Evolutionary conservation across 2,797 vertebrate genomes (phyloP).

Genomic region (Antennarius maculatus): DNA sequence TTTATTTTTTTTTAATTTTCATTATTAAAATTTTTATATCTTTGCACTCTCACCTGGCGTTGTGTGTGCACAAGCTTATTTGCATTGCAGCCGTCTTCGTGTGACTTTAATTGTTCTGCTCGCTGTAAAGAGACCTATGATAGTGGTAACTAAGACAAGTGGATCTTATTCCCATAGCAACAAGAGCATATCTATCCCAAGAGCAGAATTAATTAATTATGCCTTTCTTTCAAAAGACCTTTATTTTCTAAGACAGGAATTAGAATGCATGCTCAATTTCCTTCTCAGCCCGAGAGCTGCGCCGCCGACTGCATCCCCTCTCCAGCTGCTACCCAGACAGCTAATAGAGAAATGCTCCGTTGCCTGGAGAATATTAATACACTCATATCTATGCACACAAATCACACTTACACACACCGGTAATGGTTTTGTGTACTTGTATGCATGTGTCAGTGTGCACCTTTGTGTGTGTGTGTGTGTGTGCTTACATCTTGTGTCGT

Average conservation of each 20-base stretch:
- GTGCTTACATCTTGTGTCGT: slow-evolving; percentile 53
- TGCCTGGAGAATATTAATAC: slow-evolving; percentile 75
- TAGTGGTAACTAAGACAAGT: slow-evolving; percentile 73
- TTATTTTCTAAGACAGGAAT: slow-evolving; percentile 79
- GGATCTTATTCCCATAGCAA: slow-evolving; percentile 82
- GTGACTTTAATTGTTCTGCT: slow-evolving; percentile 56
- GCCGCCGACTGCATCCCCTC: slow-evolving; percentile 67
- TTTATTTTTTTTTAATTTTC: slow-evolving; percentile 5
- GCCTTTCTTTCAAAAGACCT: slow-evolving; percentile 76
- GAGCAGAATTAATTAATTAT: slow-evolving; percentile 81
- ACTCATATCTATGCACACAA: slow-evolving; percentile 63
- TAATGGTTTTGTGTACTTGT: slow-evolving; percentile 57
- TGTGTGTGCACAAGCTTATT: slow-evolving; percentile 29
- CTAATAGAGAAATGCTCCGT: slow-evolving; percentile 67
- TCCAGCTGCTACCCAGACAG: slow-evolving; percentile 74
- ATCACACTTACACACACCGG: slow-evolving; percentile 42
- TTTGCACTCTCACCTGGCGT: slow-evolving; percentile 31
- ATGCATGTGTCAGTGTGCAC: slow-evolving; percentile 33
- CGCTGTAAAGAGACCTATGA: slow-evolving; percentile 54
- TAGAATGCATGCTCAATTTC: slow-evolving; percentile 80
- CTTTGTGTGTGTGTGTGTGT: slow-evolving; percentile 21
- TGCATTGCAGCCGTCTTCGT: slow-evolving; percentile 27
- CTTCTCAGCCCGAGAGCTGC: slow-evolving; percentile 68
- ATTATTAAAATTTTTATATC: neutral
- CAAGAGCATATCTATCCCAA: slow-evolving; percentile 76